Conservation (phyloP, 2,113 vertebrate genomes). For the Numenius arquata region DNA sequence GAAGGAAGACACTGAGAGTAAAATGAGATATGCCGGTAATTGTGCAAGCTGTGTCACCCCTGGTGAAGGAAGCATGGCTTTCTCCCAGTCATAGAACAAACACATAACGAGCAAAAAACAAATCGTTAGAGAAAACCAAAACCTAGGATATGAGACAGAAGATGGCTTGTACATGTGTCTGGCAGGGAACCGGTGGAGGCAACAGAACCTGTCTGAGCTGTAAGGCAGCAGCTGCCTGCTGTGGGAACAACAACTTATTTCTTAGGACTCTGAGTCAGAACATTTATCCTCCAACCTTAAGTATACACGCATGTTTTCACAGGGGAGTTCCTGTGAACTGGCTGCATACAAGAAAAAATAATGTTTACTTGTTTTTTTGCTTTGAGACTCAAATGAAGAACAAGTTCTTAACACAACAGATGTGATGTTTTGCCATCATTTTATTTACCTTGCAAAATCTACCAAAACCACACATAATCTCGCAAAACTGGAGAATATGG, state of each 20-base stretch:
- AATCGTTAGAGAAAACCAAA: not conserved
- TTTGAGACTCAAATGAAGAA: not conserved
- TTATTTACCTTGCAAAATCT: not conserved
- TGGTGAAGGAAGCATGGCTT: not conserved
- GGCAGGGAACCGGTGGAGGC: not conserved
- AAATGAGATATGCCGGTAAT: not conserved
- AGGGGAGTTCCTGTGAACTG: not conserved
- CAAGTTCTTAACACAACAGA: not conserved
- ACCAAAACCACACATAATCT: not conserved
- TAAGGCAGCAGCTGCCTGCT: slow-evolving; percentile 1
- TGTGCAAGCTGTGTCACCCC: not conserved
- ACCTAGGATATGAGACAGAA: not conserved
- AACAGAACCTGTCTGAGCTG: not conserved
- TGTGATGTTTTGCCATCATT: not conserved
- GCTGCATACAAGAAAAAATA: not conserved
- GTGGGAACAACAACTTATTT: not conserved
- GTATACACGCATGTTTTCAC: not conserved
- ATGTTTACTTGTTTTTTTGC: not conserved
- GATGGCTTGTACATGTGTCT: not conserved
- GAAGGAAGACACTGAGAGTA: not conserved
- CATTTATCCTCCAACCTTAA: not conserved
- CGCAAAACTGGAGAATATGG: not conserved
- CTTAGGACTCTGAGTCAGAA: not conserved
- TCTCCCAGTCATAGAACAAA: not conserved
- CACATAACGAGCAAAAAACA: not conserved